Evolutionary conservation across 2,888 invertebrate species (phyloP).

Genomic region (Ecliptopera silaceata): DNA sequence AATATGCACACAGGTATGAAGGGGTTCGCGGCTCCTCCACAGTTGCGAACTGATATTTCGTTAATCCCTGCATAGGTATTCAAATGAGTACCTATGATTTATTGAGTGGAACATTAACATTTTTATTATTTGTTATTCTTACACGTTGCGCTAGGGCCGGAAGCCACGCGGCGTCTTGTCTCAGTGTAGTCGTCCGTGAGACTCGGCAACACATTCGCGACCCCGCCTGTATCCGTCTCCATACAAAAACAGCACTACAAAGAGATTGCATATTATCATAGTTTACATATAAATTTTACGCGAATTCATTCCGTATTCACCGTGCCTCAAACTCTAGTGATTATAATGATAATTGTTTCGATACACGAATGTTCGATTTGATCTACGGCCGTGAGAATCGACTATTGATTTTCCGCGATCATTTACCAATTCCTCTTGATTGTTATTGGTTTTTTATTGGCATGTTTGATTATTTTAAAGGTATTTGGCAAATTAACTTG

Average conservation of each 20-base stretch:
- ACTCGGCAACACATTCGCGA: conserved; percentile 61
- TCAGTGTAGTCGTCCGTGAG: conserved; percentile 80
- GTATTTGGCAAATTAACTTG: neutral
- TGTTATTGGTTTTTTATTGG: conserved; percentile 56
- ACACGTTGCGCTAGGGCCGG: conserved; percentile 78
- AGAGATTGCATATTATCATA: conserved; percentile 79
- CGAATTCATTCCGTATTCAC: conserved; percentile 79
- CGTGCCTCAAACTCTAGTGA: conserved; percentile 70
- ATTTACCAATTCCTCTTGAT: conserved; percentile 59
- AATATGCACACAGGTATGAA: conserved; percentile 52
- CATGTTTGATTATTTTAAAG: conserved; percentile 52
- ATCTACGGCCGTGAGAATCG: conserved; percentile 80
- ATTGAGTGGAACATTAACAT: conserved; percentile 84
- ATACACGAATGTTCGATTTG: conserved; percentile 76
- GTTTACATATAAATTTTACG: conserved; percentile 83
- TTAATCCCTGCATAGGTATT: conserved; percentile 80
- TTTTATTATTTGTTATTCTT: conserved; percentile 85
- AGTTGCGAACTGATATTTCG: conserved; percentile 71
- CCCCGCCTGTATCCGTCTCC: conserved; percentile 50
- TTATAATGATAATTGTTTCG: conserved; percentile 79
- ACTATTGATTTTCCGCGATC: conserved; percentile 76
- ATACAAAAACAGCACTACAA: conserved; percentile 65
- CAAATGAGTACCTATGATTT: conserved; percentile 83
- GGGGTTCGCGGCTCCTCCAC: conserved; percentile 51
- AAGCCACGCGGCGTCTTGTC: conserved; percentile 81